These are phyloP conservation scores for Meriones psammophilus DNA, from an alignment of 2,797 vertebrate species.

Conservation along the genomic window DNA sequence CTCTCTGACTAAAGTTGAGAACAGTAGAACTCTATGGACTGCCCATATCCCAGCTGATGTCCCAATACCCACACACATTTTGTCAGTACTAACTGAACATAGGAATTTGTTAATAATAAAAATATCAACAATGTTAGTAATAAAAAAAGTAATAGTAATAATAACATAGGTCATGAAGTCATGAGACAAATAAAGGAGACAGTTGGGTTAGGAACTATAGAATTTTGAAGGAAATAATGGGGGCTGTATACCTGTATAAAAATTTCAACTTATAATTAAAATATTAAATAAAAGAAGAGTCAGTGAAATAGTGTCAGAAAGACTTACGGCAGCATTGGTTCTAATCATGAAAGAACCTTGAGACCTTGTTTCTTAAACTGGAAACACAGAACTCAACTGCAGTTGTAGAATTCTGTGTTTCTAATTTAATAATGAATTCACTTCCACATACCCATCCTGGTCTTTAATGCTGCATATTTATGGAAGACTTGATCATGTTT, in stretches of 20 bases:
- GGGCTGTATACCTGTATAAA: not conserved
- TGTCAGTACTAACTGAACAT: not conserved
- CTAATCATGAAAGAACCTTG: not conserved
- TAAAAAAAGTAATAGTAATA: not conserved
- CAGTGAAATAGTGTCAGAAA: not conserved
- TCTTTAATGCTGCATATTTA: constrained; percentile 27
- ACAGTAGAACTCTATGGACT: not conserved
- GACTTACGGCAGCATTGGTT: not conserved
- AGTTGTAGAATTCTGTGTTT: not conserved
- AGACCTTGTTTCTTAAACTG: not conserved
- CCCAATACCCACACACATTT: not conserved
- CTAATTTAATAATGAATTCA: not conserved
- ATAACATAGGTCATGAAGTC: not conserved
- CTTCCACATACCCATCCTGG: not conserved
- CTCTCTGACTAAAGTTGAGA: not conserved
- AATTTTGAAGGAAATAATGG: not conserved
- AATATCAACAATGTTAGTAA: not conserved
- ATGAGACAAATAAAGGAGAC: not conserved
- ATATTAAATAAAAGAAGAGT: not conserved
- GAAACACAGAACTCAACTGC: not conserved
- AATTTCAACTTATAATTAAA: not conserved
- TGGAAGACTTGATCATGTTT: not conserved
- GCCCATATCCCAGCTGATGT: not conserved
- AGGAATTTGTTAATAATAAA: not conserved
- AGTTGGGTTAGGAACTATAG: not conserved